A percentile compares a stretch with the other conserved stretches of the same genome.
These are phyloP conservation scores for Morinoia aosen DNA, from an alignment of 2,888 invertebrate genomes.

Conservation along the genomic window DNA sequence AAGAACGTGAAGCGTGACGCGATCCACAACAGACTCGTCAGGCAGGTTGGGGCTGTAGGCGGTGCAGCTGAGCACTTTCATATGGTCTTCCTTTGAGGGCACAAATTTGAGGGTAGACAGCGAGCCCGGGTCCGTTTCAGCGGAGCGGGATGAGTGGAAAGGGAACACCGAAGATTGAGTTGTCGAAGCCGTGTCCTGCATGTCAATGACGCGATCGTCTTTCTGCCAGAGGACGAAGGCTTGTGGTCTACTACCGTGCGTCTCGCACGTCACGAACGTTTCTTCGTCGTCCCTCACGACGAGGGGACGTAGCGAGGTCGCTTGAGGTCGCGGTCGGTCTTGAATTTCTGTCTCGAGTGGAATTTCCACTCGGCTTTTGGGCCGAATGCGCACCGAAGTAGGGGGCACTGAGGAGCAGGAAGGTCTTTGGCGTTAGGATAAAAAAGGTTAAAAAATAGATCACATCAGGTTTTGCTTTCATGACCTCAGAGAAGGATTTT, in stretches of 20 bases:
- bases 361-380: neutral
- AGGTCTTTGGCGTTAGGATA: neutral
- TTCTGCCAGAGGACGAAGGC: conserved; percentile 48
- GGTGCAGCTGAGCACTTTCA: conserved; percentile 57
- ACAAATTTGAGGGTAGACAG: conserved; percentile 56
- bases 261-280: neutral
- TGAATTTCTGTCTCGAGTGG: neutral
- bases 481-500: too few species aligned
- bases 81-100: conserved; percentile 55
- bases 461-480: too few species aligned
- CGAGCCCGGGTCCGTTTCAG: neutral
- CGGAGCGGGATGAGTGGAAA: neutral
- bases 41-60: conserved; percentile 59
- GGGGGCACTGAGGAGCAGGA: neutral
- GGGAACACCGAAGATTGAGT: neutral
- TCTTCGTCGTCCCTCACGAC: neutral
- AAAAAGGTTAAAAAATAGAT: too few species aligned
- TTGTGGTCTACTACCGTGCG: conserved; percentile 48
- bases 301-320: neutral
- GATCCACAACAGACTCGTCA: conserved; percentile 46
- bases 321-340: neutral
- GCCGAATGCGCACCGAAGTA: neutral
- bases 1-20: conserved; percentile 37
- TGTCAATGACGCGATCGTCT: conserved; percentile 38
- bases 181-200: neutral